Evolutionary conservation across 1,140 invertebrate species (phyloP), one percentile per base, ranked within the genome.

Genomic region (Neodiprion pinetum): DNA sequence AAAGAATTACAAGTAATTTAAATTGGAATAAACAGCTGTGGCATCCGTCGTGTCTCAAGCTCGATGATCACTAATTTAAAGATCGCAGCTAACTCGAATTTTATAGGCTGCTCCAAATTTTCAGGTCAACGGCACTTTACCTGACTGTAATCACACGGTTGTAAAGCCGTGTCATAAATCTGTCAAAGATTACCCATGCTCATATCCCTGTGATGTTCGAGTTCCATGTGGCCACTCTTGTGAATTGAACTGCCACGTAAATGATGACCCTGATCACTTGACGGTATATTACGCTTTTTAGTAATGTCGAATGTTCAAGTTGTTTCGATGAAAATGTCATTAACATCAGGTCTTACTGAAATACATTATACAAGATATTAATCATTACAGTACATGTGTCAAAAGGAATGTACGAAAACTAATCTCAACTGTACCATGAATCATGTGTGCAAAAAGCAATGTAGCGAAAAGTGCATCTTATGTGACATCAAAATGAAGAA

Each of bases 381-480:
- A 5, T 12, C 14, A 14, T 61, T 61, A 12, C 53, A 61, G 53
- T 61, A 61, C 53, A 61, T 4, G 53, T 61, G 53, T n/a, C 1
- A 61, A 2, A 61, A 61, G n/a, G 53, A 61, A 1, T 61, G 53
- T 61, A 61, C 53, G 8, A n/a, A 8, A 61, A 61, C 11, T 61
- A 61, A 61, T n/a, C 53, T 61, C 53, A n/a, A 61, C n/a, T 61
- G 53, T 61, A 85, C 81, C 74, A 85, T 1, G 71, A 77, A 85
- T 28, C 91, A 92, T 75, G 77, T 76, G 47, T 92, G 91, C 72
- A 69, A 76, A 0, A 89, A 86, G 77, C 67, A 73, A 11, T 92
- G 91, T 76, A 83, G 82, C 75, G 87, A 91, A 77, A 78, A 82
- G 14, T 92, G 91, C 81, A 84, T 84, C n/a, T 12, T 78, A 5